phyloP scores from a whole-genome alignment of 2,113 vertebrate species.

The Notarius quadriscutis region DNA sequence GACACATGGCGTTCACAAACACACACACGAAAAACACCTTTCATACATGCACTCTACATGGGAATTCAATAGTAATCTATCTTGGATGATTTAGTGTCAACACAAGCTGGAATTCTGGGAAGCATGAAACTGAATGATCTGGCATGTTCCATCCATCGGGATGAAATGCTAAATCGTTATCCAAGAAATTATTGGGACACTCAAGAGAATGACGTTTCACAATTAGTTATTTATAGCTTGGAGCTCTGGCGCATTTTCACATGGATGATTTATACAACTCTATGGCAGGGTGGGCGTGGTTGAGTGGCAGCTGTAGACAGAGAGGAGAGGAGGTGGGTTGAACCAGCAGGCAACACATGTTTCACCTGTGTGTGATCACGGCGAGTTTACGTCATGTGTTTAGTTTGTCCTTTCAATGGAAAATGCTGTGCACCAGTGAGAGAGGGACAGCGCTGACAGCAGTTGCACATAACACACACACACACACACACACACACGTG shows the following conservation, averaged over 20 bases:
- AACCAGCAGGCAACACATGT: background rate
- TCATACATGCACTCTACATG: background rate
- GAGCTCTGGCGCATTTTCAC: background rate
- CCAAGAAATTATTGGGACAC: background rate
- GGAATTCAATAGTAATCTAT: background rate
- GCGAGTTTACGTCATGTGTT: background rate
- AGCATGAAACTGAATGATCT: background rate
- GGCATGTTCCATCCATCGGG: background rate
- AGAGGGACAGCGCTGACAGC: background rate
- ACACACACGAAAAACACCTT: background rate
- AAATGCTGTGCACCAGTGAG: background rate
- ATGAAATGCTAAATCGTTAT: background rate
- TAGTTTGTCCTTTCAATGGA: background rate
- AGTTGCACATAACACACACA: background rate
- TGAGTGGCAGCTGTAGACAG: background rate
- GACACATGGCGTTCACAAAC: background rate
- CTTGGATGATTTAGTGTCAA: background rate
- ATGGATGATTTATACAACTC: background rate
- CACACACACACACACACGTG: background rate
- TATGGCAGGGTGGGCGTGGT: background rate
- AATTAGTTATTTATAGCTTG: background rate
- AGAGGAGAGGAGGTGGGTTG: background rate
- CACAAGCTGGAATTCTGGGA: background rate
- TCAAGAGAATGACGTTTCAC: background rate
- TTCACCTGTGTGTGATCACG: background rate